phyloP scores from a whole-genome alignment of 2,797 vertebrate species.

The Spinus olivaceus region DNA sequence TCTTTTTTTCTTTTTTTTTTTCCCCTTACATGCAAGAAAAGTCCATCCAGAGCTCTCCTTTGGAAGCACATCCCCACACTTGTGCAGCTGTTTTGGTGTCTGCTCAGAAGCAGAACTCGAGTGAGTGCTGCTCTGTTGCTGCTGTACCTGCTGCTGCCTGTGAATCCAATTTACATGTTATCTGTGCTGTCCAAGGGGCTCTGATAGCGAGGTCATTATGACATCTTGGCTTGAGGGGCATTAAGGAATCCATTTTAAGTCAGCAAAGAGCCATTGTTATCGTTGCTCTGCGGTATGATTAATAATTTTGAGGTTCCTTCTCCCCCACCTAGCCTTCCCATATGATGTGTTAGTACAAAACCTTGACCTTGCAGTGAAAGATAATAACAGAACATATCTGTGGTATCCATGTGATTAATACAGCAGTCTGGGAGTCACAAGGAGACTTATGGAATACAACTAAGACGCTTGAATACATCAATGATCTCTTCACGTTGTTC shows the following conservation, averaged over 20 bases:
- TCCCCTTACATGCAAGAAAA: accelerated
- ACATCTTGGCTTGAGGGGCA: slow-evolving; percentile 30
- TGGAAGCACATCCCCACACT: background rate
- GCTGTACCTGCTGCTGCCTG: background rate
- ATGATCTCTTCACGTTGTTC: slow-evolving; percentile 58
- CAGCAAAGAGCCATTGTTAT: slow-evolving; percentile 48
- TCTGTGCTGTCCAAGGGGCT: background rate
- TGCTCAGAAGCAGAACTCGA: background rate
- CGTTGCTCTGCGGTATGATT: slow-evolving; percentile 46
- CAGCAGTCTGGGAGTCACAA: slow-evolving; percentile 36
- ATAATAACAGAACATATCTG: slow-evolving; percentile 66
- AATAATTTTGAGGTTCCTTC: slow-evolving; percentile 60
- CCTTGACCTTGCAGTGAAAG: slow-evolving; percentile 74
- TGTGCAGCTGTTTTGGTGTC: too few species aligned
- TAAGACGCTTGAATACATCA: slow-evolving; percentile 64
- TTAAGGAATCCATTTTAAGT: slow-evolving; percentile 58
- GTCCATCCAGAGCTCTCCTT: background rate
- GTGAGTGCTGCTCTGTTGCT: background rate
- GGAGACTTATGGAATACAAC: slow-evolving; percentile 66
- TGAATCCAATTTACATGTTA: background rate
- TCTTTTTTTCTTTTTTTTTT: too few species aligned
- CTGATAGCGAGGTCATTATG: slow-evolving; percentile 46
- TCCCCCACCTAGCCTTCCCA: background rate
- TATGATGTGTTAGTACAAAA: slow-evolving; percentile 49
- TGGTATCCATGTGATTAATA: slow-evolving; percentile 74